A percentile compares a stretch with the other conserved stretches of the same genome.
Conservation (phyloP, 2,797 vertebrate species). For the Rhinatrema bivittatum region DNA sequence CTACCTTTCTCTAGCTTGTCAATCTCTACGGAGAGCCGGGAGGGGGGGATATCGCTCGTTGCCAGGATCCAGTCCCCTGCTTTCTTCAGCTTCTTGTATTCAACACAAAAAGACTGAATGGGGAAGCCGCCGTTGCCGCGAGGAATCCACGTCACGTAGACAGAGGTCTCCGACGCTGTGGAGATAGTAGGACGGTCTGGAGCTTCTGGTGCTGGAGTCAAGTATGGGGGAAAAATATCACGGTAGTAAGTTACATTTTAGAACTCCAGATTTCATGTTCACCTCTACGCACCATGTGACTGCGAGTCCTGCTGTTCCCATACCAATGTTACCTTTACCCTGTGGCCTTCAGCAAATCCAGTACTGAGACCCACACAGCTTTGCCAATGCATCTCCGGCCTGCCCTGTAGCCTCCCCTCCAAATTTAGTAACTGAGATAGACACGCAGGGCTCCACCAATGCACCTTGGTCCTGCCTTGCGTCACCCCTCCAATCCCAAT, state of each 20-base stretch:
- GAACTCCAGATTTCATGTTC: neutral
- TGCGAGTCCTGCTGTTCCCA: neutral
- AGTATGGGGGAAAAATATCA: no score
- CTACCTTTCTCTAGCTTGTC: slow-evolving; percentile 87
- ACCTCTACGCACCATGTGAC: neutral
- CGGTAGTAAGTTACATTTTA: neutral
- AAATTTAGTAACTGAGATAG: no score
- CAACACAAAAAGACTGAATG: slow-evolving; percentile 90
- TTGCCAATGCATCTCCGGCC: no score
- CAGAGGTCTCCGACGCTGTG: slow-evolving; percentile 87
- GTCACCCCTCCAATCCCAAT: no score
- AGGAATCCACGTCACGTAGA: slow-evolving; percentile 97
- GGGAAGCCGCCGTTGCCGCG: slow-evolving; percentile 92
- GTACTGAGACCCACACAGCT: no score
- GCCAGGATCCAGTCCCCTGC: slow-evolving; percentile 85
- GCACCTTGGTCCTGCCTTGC: no score
- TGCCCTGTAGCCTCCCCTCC: no score
- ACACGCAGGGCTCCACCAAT: no score
- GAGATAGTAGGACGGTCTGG: slow-evolving; percentile 95
- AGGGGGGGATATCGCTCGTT: slow-evolving; percentile 88
- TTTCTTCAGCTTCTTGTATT: slow-evolving; percentile 89
- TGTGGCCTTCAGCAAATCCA: no score
- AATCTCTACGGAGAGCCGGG: slow-evolving; percentile 91
- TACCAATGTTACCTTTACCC: no score
- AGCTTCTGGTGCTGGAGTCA: slow-evolving; percentile 88